Evolutionary conservation across 2,797 vertebrate genomes (phyloP), one percentile per base, ranked within the genome.

Genomic region (Glossophaga mutica): DNA sequence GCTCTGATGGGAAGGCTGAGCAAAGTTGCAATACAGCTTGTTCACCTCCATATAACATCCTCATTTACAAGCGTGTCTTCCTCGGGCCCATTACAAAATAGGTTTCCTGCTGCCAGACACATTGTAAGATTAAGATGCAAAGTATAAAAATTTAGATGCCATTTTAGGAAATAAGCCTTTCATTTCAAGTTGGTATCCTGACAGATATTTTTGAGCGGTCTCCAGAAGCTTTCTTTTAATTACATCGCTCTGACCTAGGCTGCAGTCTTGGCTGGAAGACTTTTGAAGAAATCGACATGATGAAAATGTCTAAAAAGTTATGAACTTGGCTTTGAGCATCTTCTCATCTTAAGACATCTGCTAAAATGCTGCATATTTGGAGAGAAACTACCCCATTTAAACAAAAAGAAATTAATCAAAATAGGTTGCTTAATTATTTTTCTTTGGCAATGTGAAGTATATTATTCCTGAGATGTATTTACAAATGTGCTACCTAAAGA

Each of bases 371-470:
- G 26, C 37, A 37, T 2, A 82, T 85, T 92, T 85, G 70, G 48
- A 93, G 42, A 46, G 39, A 44, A 93, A 91, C 24, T n/a, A 68
- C 39, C 71, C 48, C 24, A 94, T 94, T 96, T 97, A 87, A 96
- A 95, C 94, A 95, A 93, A 96, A 95, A 94, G 52, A 90, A 97
- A 94, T 71, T 55, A 97, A 95, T 97, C 86, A 97, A 97, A 98
- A 71, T 57, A 94, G 83, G 97, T 70, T 91, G 71, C 90, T 97
- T 70, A 81, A 97, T 97, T 83, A 88, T 93, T 98, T 96, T 82
- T 97, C 76, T 89, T 76, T 78, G 90, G 96, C 46, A 87, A 95
- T 83, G 78, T 59, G 92, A 97, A 91, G 85, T 0, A 22, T 62
- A 74, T 94, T 97, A 96, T 90, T 83, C 32, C 71, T 87, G 71